phyloP scores from a whole-genome alignment of 2,888 invertebrate genomes.

The Scrobipalpa costella region DNA sequence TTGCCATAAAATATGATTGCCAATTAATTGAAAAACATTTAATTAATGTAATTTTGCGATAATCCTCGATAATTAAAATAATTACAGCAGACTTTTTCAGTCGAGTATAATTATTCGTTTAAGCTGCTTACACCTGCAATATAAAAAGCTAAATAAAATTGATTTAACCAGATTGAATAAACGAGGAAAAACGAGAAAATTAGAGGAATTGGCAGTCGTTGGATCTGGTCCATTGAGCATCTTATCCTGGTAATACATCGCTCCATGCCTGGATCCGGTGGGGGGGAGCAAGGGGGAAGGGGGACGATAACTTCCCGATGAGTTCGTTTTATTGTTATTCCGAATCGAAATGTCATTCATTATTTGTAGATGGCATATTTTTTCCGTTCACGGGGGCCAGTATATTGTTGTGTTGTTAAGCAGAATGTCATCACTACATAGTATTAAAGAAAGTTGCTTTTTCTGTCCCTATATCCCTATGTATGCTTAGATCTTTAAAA shows the following conservation, averaged over 20 bases:
- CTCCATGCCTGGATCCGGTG: conserved; percentile 62
- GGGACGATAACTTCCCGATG: conserved; percentile 80
- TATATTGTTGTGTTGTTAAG: too few species aligned
- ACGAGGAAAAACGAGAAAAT: conserved; percentile 36
- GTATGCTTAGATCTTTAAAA: too few species aligned
- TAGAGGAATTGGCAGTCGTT: conserved; percentile 55
- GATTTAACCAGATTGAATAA: not conserved
- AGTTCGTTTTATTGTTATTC: conserved; percentile 80
- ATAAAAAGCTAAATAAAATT: not conserved
- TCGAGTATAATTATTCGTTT: too few species aligned
- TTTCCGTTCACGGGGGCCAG: not conserved
- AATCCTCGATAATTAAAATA: too few species aligned
- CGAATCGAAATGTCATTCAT: conserved; percentile 59
- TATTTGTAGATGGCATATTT: conserved; percentile 21
- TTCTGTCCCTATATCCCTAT: too few species aligned
- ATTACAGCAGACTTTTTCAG: too few species aligned
- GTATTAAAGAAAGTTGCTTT: too few species aligned
- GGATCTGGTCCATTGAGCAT: conserved; percentile 68
- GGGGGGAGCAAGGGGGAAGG: conserved; percentile 49
- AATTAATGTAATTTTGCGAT: too few species aligned
- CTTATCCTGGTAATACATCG: conserved; percentile 66
- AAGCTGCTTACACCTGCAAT: too few species aligned
- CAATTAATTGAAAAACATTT: too few species aligned
- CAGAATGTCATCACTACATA: too few species aligned
- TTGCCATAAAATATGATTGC: too few species aligned